Base-by-base conservation (phyloP, 2,888 invertebrate species). In the Microdon myrmicae region DNA sequence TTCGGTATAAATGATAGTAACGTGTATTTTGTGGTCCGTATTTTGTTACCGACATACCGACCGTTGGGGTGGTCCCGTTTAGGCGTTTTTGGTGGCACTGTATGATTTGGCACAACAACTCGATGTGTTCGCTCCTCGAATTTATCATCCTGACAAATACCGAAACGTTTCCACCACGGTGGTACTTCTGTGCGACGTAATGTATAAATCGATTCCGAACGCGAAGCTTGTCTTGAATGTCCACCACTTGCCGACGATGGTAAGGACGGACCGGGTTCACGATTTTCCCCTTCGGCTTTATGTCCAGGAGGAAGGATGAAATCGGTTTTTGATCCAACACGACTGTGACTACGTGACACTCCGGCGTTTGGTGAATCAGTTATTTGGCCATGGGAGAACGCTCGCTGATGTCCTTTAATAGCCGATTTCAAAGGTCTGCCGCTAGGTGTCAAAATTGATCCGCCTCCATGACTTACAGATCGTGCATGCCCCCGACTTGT, bases 21-120 rank as follows among this genome's bases (percentile, higher is more conserved):
- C 14, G 95, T 95, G 80, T 98, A 98, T 82, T 97, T 96, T 44
- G 95, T 95, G 79, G 96, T 96, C 79, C 93, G 86, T 75, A 96
- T 90, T 81, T 90, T 86, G 79, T 96, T 96, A 75, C 89, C 85
- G 71, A 90, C 86, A 75, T 89, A 87, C 38, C 85, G 82, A n/a
- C 90, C 90, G 75, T 93, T 94, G 1, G 94, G 92, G 76, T 93
- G 92, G 68, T 89, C 88, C 71, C 88, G 88, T 32, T 85, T 84
- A 6, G 91, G 89, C 4, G 90, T 90, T 78, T 90, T 89, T 14
- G 89, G 88, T 43, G 92, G 90, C 75, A 93, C 88, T 66, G 90
- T 84, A 77, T 92, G 92, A 79, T 93, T 94, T 67, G 94, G 92
- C 73, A 92, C 88, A 55, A 94, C 89, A 55, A 85, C 83, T 38